Evolutionary conservation across 2,888 invertebrate species (phyloP), one percentile per base, ranked within the genome.

Genomic region (Latheticus oryzae): DNA sequence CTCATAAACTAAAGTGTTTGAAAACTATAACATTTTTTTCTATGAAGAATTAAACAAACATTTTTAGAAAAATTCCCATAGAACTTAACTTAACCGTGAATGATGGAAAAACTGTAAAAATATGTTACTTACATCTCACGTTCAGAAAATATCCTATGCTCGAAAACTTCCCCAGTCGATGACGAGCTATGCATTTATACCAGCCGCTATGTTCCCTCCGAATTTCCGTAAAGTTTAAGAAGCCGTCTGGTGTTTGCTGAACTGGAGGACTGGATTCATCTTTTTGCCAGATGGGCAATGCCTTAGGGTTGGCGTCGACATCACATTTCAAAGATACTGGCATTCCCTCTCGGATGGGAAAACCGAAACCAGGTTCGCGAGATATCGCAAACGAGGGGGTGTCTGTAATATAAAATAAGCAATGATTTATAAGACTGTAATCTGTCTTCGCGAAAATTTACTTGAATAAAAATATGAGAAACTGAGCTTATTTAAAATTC

Each of bases 321-420:
- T 93, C 93, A 73, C 96, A 96, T 77, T 93, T 91, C 67, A 96
- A 81, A 52, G 93, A 92, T 61, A 95, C 91, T 61, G 93, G 87
- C 75, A 92, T 91, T 58, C 95, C 95, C 77, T 95, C 94, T 60
- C 89, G 83, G 67, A 96, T 85, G 16, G 94, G 90, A 78, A 91
- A 89, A 43, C 95, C 95, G 79, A 95, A 95, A 40, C 93, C 94
- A n/a, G 95, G 95, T 80, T 91, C 89, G 66, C 95, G 87, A 61
- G 93, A 93, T 78, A 95, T 94, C 74, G 91, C 91, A 79, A 95
- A 95, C 62, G 94, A 93, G 40, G 95, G 95, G 45, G 92, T 91
- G 80, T 95, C 95, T 95, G 84, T 82, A 83, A 53, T 35, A 52
- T 37, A 57, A 26, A 35, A 47, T 35, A 45, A 42, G 13, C 42